Conservation (phyloP, 1,140 invertebrate genomes). For the Macrobrachium nipponense region DNA sequence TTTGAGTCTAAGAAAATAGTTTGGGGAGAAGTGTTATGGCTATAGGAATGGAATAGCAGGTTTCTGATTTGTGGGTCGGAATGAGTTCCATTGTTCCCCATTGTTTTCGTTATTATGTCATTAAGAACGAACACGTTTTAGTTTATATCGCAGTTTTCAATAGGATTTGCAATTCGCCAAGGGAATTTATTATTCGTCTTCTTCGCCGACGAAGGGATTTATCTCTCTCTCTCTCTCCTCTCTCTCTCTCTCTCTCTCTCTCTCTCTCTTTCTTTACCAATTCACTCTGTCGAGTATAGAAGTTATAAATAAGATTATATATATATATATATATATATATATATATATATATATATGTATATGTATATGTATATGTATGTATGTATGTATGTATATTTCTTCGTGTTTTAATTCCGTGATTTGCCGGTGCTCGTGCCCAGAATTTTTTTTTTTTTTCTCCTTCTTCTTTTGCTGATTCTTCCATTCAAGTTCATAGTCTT, state of each 20-base stretch:
- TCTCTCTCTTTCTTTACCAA: background rate
- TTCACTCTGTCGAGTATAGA: background rate
- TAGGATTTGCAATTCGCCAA: too few relatives aligned
- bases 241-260: background rate
- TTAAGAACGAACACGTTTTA: too few relatives aligned
- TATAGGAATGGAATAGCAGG: constrained; percentile 11
- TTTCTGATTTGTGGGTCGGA: background rate
- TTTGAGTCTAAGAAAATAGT: constrained; percentile 49
- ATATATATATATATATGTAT: too few relatives aligned
- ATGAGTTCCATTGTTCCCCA: background rate
- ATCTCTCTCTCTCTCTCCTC: background rate
- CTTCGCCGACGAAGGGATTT: background rate
- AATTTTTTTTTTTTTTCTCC: too few relatives aligned
- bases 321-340: too few relatives aligned
- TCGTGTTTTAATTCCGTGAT: background rate
- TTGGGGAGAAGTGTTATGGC: constrained; percentile 4
- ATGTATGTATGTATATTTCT: background rate
- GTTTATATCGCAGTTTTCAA: too few relatives aligned
- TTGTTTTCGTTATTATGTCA: background rate
- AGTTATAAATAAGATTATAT: background rate
- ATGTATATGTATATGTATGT: too few relatives aligned
- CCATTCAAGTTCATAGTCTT: background rate
- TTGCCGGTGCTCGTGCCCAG: background rate
- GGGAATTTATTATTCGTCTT: background rate
- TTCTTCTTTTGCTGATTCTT: background rate